phyloP scores from a whole-genome alignment of 2,113 vertebrate genomes.

The Capreolus pygargus region DNA sequence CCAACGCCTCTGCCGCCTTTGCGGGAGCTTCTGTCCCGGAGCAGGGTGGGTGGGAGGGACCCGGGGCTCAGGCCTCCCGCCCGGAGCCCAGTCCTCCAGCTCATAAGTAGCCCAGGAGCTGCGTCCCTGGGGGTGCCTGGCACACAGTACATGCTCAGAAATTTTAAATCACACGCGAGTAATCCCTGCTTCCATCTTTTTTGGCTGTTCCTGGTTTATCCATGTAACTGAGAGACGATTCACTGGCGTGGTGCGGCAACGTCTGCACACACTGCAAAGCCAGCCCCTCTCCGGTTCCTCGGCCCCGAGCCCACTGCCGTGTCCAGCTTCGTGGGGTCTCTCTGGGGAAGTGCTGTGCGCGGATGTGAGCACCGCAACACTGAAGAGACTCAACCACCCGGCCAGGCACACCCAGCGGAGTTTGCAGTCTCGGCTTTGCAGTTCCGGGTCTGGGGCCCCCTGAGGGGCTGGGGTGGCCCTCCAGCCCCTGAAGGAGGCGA shows the following conservation, averaged over 20 bases:
- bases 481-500: not conserved
- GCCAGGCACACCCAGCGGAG: not conserved
- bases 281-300: no score
- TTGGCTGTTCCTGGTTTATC: not conserved
- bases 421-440: not conserved
- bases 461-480: not conserved
- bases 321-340: not conserved
- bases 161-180: not conserved
- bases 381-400: accelerated
- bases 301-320: not conserved
- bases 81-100: not conserved
- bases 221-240: accelerated
- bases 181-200: not conserved
- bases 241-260: not conserved
- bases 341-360: not conserved
- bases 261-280: not conserved
- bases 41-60: no score
- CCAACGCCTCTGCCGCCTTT: not conserved
- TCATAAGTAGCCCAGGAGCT: no score
- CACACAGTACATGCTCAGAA: not conserved
- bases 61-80: not conserved
- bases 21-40: not conserved
- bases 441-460: not conserved
- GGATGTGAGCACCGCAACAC: accelerated
- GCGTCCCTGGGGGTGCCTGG: not conserved